Conservation (phyloP, 2,888 invertebrate species). For the Harmothoe impar region DNA sequence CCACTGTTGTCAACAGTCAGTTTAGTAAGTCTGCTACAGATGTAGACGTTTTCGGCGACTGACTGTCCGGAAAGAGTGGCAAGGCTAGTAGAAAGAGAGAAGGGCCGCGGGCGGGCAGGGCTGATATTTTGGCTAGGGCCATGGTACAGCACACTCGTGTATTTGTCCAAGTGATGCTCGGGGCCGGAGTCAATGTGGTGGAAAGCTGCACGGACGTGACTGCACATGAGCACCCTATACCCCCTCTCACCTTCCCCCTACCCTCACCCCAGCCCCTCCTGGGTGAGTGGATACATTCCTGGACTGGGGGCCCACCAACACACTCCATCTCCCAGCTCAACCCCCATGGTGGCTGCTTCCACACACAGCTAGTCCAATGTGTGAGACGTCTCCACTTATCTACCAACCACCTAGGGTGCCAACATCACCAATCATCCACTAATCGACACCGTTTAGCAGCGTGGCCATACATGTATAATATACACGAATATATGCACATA, state of each 20-base stretch:
- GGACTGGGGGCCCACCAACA: constrained; percentile 2
- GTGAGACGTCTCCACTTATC: too few species aligned
- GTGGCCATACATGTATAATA: too few species aligned
- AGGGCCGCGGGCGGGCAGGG: background rate
- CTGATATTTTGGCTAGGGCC: constrained; percentile 18
- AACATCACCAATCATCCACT: too few species aligned
- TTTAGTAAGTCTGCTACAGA: background rate
- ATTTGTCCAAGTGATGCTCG: constrained; percentile 39
- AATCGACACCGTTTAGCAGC: too few species aligned
- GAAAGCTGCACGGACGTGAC: constrained; percentile 35
- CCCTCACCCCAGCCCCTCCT: background rate
- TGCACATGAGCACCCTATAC: background rate
- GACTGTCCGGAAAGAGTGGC: background rate
- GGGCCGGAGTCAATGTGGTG: constrained; percentile 15
- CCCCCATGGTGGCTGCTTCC: background rate
- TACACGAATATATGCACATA: too few species aligned
- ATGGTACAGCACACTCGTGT: constrained; percentile 45
- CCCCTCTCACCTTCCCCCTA: background rate
- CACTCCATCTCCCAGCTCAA: background rate
- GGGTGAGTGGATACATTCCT: background rate
- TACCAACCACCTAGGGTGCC: too few species aligned
- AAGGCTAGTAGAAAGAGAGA: background rate
- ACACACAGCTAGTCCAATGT: background rate
- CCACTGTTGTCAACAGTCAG: background rate
- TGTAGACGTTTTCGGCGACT: background rate